A percentile compares a stretch with the other conserved stretches of the same genome.
Evolutionary conservation across 2,797 vertebrate species (phyloP).

Genomic region (Steatocranus sp.): DNA sequence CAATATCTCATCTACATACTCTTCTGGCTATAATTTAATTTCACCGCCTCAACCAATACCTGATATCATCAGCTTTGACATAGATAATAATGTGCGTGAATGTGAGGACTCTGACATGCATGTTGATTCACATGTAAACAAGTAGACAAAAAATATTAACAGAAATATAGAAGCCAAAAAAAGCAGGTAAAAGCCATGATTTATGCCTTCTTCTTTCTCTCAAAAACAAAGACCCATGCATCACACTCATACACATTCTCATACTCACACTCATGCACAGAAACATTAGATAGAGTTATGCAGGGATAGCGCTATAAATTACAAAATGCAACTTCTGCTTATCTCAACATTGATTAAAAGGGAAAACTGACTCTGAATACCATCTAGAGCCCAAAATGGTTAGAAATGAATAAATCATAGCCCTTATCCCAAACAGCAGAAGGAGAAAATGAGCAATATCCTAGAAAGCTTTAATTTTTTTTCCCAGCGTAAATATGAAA

Average conservation of each 20-base stretch:
- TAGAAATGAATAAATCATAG: slow-evolving; percentile 70
- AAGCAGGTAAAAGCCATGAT: background rate
- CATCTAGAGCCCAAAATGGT: slow-evolving; percentile 47
- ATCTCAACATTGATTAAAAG: slow-evolving; percentile 65
- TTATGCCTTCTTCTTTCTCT: background rate
- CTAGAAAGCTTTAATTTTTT: slow-evolving; percentile 62
- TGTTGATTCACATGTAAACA: background rate
- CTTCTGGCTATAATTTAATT: slow-evolving; percentile 35
- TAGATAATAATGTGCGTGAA: background rate
- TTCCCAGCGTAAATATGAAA: slow-evolving; percentile 53
- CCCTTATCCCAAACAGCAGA: slow-evolving; percentile 59
- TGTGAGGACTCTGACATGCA: background rate
- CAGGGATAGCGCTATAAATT: slow-evolving; percentile 41
- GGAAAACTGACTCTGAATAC: slow-evolving; percentile 56
- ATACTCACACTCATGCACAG: background rate
- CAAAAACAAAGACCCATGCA: background rate
- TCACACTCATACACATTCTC: background rate
- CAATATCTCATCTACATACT: slow-evolving; percentile 41
- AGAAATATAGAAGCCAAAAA: background rate
- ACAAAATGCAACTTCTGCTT: slow-evolving; percentile 50
- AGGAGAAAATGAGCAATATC: slow-evolving; percentile 67
- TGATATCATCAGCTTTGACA: slow-evolving; percentile 3
- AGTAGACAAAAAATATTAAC: background rate
- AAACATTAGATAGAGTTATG: slow-evolving; percentile 18
- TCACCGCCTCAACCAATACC: slow-evolving; percentile 1